A percentile compares a stretch with the other conserved stretches of the same genome.
Conservation (phyloP, 1,140 invertebrate species). For the Drosophila busckii region DNA sequence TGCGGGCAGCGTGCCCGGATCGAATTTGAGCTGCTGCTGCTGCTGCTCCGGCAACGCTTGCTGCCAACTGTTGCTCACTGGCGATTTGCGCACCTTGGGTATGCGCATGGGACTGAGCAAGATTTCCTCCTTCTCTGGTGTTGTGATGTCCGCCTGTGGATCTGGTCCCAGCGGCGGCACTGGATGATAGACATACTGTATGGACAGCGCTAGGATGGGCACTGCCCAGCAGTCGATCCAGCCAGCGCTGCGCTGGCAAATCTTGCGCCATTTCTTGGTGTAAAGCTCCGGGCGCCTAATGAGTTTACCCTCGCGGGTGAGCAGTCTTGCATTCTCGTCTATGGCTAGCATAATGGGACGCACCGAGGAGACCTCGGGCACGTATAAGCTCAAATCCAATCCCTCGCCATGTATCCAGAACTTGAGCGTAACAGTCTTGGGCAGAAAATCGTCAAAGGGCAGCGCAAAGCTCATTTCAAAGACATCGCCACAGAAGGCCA, state of each 20-base stretch:
- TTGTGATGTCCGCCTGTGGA: conserved; percentile 93
- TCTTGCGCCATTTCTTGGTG: conserved; percentile 91
- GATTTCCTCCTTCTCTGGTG: conserved; percentile 95
- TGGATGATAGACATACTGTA: conserved; percentile 94
- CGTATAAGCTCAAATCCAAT: conserved; percentile 91
- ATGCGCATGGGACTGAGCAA: conserved; percentile 94
- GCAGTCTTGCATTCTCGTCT: conserved; percentile 92
- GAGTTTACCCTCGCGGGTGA: conserved; percentile 86
- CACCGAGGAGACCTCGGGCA: conserved; percentile 95
- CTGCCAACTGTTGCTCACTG: conserved; percentile 84
- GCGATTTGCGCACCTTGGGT: conserved; percentile 86
- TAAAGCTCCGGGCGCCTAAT: conserved; percentile 81
- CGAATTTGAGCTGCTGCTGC: conserved; percentile 87
- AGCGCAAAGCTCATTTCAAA: conserved; percentile 95
- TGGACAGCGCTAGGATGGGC: conserved; percentile 93
- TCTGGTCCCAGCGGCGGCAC: conserved; percentile 90
- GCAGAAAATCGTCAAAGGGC: conserved; percentile 95
- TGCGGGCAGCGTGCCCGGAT: conserved; percentile 89
- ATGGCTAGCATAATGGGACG: conserved; percentile 90
- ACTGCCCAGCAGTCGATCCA: conserved; percentile 98
- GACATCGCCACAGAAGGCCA: conserved; percentile 95
- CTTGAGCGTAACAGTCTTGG: conserved; percentile 90
- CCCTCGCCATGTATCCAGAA: conserved; percentile 97
- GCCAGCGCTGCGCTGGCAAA: conserved; percentile 86
- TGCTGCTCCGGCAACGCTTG: conserved; percentile 78